A percentile compares a stretch with the other conserved stretches of the same genome.
Evolutionary conservation across 2,797 vertebrate genomes (phyloP).

Genomic region (Poecilia picta): DNA sequence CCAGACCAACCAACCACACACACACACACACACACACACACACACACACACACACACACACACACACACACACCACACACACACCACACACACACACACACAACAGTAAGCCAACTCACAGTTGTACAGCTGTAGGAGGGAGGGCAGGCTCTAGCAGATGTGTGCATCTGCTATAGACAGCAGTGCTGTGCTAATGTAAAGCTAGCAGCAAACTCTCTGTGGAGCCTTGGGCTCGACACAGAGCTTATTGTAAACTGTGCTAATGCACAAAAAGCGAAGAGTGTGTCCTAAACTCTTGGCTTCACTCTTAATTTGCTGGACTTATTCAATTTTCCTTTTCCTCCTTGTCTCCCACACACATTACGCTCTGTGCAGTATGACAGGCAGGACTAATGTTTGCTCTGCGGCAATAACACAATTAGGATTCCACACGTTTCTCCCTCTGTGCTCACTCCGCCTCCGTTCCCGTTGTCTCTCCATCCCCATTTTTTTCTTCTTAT

Average conservation of each 20-base stretch:
- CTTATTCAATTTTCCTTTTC: slow-evolving; percentile 58
- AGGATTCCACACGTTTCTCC: slow-evolving; percentile 75
- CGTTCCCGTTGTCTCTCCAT: slow-evolving; percentile 2
- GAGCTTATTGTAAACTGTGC: slow-evolving; percentile 45
- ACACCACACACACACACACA: slow-evolving; percentile 16
- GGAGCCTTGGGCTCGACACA: slow-evolving; percentile 34
- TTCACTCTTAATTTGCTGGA: slow-evolving; percentile 50
- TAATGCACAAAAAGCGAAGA: slow-evolving; percentile 28
- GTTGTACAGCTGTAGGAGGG: slow-evolving; percentile 68
- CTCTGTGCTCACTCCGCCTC: slow-evolving; percentile 39
- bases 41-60: slow-evolving; percentile 25
- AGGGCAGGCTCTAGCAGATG: slow-evolving; percentile 65
- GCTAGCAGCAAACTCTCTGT: slow-evolving; percentile 46
- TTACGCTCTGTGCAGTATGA: slow-evolving; percentile 65
- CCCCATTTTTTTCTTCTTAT: slow-evolving; percentile 2
- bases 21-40: slow-evolving; percentile 31
- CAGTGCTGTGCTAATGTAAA: slow-evolving; percentile 34
- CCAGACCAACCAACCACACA: slow-evolving; percentile 56
- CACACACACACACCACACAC: not conserved
- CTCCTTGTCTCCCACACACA: slow-evolving; percentile 18
- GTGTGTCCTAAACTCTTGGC: slow-evolving; percentile 36
- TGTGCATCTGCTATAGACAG: slow-evolving; percentile 62
- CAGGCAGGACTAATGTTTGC: slow-evolving; percentile 78
- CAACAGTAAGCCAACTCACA: slow-evolving; percentile 50
- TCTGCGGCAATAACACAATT: slow-evolving; percentile 80